A percentile compares a stretch with the other conserved stretches of the same genome.
Evolutionary conservation across 2,113 vertebrate species (phyloP).

Genomic region (Pterocles burchelli): DNA sequence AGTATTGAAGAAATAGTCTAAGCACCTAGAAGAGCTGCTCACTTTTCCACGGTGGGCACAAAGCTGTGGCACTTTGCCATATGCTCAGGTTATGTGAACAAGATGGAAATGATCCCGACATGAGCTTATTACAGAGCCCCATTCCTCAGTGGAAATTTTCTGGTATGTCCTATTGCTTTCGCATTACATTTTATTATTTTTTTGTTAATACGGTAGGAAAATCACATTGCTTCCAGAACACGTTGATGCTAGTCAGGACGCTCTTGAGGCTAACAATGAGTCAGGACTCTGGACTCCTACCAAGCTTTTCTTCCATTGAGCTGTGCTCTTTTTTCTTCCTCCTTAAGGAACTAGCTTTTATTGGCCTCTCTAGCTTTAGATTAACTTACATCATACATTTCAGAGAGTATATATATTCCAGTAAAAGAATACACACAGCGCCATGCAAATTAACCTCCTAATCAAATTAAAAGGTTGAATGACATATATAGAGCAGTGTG

Average conservation of each 20-base stretch:
- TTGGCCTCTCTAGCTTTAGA: slow-evolving; percentile 69
- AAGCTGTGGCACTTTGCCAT: neutral
- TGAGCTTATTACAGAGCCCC: neutral
- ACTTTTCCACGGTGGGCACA: neutral
- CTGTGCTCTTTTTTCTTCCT: slow-evolving; percentile 53
- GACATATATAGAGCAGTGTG: slow-evolving; percentile 25
- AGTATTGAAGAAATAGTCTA: neutral
- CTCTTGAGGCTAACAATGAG: slow-evolving; percentile 71
- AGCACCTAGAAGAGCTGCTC: neutral
- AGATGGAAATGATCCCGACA: slow-evolving; percentile 16
- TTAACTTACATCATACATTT: slow-evolving; percentile 78
- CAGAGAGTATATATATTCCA: slow-evolving; percentile 64
- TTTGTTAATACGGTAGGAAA: slow-evolving; percentile 61
- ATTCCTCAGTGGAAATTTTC: slow-evolving; percentile 43
- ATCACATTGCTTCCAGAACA: slow-evolving; percentile 56
- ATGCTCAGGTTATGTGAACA: neutral
- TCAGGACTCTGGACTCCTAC: slow-evolving; percentile 74
- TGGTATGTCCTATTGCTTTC: slow-evolving; percentile 53
- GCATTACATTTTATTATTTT: slow-evolving; percentile 56
- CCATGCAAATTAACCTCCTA: slow-evolving; percentile 65
- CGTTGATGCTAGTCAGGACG: slow-evolving; percentile 75
- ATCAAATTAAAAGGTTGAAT: slow-evolving; percentile 68
- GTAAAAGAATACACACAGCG: slow-evolving; percentile 57
- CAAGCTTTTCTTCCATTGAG: slow-evolving; percentile 71
- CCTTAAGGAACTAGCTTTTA: slow-evolving; percentile 70